These are phyloP conservation scores for Athene noctua DNA, from an alignment of 2,113 vertebrate species.

Conservation along the genomic window DNA sequence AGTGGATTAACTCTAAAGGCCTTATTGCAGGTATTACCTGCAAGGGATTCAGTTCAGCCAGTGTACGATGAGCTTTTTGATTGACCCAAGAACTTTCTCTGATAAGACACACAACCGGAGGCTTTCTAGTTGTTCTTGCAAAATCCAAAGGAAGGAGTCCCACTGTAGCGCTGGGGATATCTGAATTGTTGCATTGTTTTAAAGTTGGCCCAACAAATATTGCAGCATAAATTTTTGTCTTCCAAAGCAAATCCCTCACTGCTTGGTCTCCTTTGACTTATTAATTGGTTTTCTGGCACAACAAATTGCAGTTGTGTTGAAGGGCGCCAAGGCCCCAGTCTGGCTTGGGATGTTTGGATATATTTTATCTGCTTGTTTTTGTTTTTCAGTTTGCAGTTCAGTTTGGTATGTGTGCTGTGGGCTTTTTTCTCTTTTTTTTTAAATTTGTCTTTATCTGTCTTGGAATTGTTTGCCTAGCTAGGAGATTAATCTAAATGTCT, in stretches of 20 bases:
- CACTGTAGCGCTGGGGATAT: background rate
- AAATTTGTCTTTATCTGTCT: constrained; percentile 4
- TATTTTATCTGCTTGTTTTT: constrained; percentile 43
- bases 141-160: background rate
- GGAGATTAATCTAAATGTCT: background rate
- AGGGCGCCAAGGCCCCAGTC: constrained; percentile 12
- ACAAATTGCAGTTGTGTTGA: constrained; percentile 21
- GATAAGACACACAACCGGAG: background rate
- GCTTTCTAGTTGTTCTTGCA: background rate
- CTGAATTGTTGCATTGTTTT: background rate
- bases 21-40: background rate
- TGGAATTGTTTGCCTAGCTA: background rate
- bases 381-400: constrained; percentile 12
- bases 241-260: background rate
- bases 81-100: background rate
- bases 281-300: constrained; percentile 50
- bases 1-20: background rate
- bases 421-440: background rate
- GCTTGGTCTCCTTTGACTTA: constrained; percentile 16
- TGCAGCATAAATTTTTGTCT: background rate
- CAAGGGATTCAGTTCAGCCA: background rate
- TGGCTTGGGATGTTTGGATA: constrained; percentile 32
- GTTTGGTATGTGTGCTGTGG: constrained; percentile 3
- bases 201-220: background rate
- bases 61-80: background rate